Evolutionary conservation across 2,888 invertebrate species (phyloP).

Genomic region (Achlya flavicornis): DNA sequence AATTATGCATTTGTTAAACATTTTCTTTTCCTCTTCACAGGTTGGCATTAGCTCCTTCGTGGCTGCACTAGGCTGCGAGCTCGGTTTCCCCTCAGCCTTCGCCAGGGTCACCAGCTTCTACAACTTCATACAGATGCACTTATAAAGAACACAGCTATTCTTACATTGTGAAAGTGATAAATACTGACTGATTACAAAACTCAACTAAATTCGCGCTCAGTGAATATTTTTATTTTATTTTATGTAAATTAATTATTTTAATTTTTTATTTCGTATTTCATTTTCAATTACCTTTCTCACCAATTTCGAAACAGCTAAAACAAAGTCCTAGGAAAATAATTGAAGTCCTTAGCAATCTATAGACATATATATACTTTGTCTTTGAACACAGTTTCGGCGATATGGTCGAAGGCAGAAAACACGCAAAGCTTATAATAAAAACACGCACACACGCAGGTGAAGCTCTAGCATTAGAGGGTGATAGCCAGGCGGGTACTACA

Average conservation of each 20-base stretch:
- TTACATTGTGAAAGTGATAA: background rate
- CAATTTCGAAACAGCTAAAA: background rate
- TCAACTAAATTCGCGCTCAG: constrained; percentile 6
- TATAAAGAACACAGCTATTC: constrained; percentile 28
- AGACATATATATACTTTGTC: no score
- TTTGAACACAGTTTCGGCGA: no score
- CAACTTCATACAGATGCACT: constrained; percentile 48
- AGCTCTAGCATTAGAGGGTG: no score
- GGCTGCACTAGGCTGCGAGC: constrained; percentile 48
- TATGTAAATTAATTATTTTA: background rate
- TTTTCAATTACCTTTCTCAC: background rate
- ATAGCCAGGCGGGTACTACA: no score
- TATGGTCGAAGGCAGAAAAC: no score
- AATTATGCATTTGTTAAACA: background rate
- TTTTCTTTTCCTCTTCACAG: constrained; percentile 34
- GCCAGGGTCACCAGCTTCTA: constrained; percentile 59
- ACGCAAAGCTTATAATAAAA: no score
- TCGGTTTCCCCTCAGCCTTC: constrained; percentile 59
- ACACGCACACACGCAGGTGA: no score
- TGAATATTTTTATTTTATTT: constrained; percentile 5
- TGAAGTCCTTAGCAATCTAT: no score
- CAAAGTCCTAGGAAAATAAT: no score
- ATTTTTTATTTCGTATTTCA: background rate
- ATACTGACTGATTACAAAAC: constrained; percentile 3
- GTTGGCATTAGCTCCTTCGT: constrained; percentile 65